Base-by-base conservation (phyloP, 2,113 vertebrate species). In the Prietella phreatophila region DNA sequence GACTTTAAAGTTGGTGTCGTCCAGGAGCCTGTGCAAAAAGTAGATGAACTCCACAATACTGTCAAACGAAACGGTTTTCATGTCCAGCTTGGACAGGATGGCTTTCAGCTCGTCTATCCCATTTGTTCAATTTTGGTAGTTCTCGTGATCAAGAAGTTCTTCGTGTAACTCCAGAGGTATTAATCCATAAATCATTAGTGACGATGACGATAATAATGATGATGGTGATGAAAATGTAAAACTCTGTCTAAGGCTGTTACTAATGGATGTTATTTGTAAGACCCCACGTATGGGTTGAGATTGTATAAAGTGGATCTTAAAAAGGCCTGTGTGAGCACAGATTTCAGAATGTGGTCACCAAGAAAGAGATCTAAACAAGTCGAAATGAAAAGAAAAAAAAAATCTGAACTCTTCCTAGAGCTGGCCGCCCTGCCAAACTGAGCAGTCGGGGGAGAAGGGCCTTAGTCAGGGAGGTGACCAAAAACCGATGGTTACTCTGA, bases 1-100 rank as follows among this genome's bases (percentile, higher is more conserved):
- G 56, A 96, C 97, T 93, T 94, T 96, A 91, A 97, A 98, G 93
- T 97, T 97, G 82, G 94, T 95, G 91, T 97, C 96, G 0, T 96
- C 92, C 5, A 98, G 93, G 58, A 98, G 95, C 13, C 71, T 93
- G 19, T 93, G 92, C 42, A 97, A 92, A 76, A 98, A 96, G 87
- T 92, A 88, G 84, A 97, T 93, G 85, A 97, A 96, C 42, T 94
- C 95, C 65, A 94, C 94, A 81, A 96, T 93, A 86, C 93, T 93
- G 61, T 93, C 90, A 22, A 95, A 91, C 0, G 96, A 92, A 30
- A 94, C 63, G 1, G 92, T 92, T 88, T 92, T 91, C 17, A 95
- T 91, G 89, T 95, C 94, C 92, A 95, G 92, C 55, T 93, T 93
- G n/a, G n/a, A n/a, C 83, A 96, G 91, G 88, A 96, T 84, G 81